Percentiles rank a stretch among this genome's conserved stretches.
phyloP scores from a whole-genome alignment of 2,797 vertebrate genomes.

The Anguilla pacifica region DNA sequence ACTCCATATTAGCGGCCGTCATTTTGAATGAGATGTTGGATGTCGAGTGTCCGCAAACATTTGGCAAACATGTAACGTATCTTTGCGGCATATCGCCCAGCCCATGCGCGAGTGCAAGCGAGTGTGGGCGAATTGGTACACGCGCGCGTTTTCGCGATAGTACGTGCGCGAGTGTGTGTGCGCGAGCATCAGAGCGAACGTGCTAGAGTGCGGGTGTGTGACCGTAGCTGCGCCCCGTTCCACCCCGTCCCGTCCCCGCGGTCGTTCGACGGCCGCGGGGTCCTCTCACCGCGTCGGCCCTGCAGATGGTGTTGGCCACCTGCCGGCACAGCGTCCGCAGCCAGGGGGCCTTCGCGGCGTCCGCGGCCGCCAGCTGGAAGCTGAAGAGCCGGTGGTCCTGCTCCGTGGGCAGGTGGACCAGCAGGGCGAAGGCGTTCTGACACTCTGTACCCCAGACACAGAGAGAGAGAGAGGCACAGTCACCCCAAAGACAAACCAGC shows the following conservation, averaged over 20 bases:
- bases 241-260: neutral
- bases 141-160: too few species aligned
- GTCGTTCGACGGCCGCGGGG: neutral
- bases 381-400: constrained; percentile 92
- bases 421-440: constrained; percentile 89
- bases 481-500: neutral
- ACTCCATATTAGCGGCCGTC: too few species aligned
- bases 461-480: neutral
- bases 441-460: constrained; percentile 76
- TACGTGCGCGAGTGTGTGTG: too few species aligned
- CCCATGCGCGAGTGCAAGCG: too few species aligned
- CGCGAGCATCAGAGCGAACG: neutral
- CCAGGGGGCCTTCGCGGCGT: constrained; percentile 86
- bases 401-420: constrained; percentile 92
- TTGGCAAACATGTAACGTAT: too few species aligned
- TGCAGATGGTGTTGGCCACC: constrained; percentile 96
- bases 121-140: too few species aligned
- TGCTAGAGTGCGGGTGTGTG: constrained; percentile 15
- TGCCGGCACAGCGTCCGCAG: constrained; percentile 89
- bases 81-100: too few species aligned
- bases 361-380: constrained; percentile 90
- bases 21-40: too few species aligned
- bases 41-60: too few species aligned
- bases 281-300: constrained; percentile 88
- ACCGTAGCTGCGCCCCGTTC: neutral